Conservation (phyloP, 2,888 invertebrate genomes). For the Eubasilissa splendida region DNA sequence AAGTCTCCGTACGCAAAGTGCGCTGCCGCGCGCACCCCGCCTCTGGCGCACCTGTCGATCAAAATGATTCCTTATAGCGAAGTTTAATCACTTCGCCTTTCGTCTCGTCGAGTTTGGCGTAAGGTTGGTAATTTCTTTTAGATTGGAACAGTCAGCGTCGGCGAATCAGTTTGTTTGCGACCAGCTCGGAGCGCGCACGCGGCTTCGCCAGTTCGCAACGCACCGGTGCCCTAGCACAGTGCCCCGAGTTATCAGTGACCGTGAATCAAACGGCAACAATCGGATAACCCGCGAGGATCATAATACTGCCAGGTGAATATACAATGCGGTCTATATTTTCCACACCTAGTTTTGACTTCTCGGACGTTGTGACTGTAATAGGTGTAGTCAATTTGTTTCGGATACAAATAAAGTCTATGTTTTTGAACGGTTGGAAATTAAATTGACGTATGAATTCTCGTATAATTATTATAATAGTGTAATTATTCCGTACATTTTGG, state of each 20-base stretch:
- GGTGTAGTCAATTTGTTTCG: no score
- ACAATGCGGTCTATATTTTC: no score
- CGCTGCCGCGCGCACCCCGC: neutral
- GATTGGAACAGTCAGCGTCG: neutral
- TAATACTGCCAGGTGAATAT: conserved; percentile 19
- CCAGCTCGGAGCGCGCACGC: neutral
- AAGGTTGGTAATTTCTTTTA: neutral
- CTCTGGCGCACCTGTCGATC: neutral
- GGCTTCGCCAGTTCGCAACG: conserved; percentile 3
- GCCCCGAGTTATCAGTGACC: conserved; percentile 15
- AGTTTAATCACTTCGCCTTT: neutral
- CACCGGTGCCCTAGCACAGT: neutral
- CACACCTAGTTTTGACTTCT: no score
- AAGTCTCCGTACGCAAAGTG: neutral
- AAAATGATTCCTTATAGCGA: neutral
- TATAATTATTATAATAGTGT: no score
- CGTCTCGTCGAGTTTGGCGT: no score
- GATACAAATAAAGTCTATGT: no score
- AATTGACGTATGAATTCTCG: no score
- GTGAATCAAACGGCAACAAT: conserved; percentile 29
- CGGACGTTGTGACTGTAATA: no score
- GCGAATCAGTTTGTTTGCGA: conserved; percentile 11
- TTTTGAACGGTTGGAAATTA: no score
- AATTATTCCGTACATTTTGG: no score
- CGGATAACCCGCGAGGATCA: neutral